phyloP scores from a whole-genome alignment of 2,797 vertebrate species.

The Hyperoplus immaculatus region DNA sequence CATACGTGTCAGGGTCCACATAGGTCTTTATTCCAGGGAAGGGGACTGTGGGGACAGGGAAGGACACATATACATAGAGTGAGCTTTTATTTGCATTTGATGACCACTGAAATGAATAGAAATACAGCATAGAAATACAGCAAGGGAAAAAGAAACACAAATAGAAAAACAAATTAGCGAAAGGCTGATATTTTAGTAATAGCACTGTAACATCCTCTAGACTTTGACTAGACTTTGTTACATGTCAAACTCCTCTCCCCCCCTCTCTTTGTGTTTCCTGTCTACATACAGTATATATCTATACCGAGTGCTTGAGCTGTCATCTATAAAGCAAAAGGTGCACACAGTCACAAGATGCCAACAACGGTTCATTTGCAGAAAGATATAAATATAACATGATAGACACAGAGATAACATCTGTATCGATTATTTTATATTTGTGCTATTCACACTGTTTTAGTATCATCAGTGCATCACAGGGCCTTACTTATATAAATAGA shows the following conservation, averaged over 20 bases:
- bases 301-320: background rate
- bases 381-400: background rate
- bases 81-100: background rate
- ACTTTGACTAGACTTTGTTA: background rate
- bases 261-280: background rate
- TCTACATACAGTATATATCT: background rate
- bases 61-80: background rate
- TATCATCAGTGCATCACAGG: background rate
- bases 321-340: background rate
- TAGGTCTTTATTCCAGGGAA: constrained; percentile 95
- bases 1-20: constrained; percentile 95
- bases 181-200: background rate
- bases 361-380: background rate
- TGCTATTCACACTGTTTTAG: background rate
- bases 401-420: background rate
- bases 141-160: background rate
- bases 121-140: too few species aligned
- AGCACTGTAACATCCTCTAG: background rate
- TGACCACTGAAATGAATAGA: too few species aligned
- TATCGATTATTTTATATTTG: background rate
- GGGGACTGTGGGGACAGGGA: constrained; percentile 79
- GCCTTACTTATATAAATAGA: constrained; percentile 22
- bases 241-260: background rate
- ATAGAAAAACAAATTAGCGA: background rate
- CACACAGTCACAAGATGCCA: background rate